Base-by-base conservation (phyloP, 2,888 invertebrate genomes). In the Nemotelus nigrinus region DNA sequence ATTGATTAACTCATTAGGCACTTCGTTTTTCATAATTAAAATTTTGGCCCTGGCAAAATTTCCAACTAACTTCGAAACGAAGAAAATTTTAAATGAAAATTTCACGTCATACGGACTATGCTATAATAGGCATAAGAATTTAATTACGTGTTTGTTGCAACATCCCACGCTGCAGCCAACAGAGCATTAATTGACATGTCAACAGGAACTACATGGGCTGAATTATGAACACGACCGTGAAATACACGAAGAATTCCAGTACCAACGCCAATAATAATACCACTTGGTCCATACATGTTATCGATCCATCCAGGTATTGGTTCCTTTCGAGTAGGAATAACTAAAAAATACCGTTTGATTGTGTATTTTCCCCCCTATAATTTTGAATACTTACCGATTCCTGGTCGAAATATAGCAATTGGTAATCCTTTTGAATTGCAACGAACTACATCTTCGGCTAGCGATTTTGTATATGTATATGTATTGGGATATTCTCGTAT, bases 391-490 rank as follows among this genome's bases (percentile, higher is more conserved):
- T 85, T 84, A 89, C 90, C 91, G 80, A 93, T 91, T n/a, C 92
- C 92, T 0, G 94, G 94, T 68, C 94, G 87, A 81, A 92, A 90
- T 78, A 94, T 89, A 79, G 90, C 90, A 2, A 92, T 82, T 0
- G 93, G 93, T 76, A 94, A 83, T 39, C 88, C 88, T 55, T 86
- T 87, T 0, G 89, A 89, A 81, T 91, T 89, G 76, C 87, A 88
- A 53, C 88, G 85, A 3, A 93, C 86, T 45, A 90, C 83, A 80
- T 90, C 89, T 84, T 94, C 94, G 0, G 92, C 92, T 77, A 93
- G 85, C 5, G 92, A 91, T 85, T 94, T 94, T 5, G 93, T 93
- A 84, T 89, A 92, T 3, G 92, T 90, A 85, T 94, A 94, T 1
- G 93, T 93, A 84, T 94, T 94, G 2, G 93, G 93, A 79, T 82